phyloP scores from a whole-genome alignment of 2,888 invertebrate genomes.

The Agonopterix alstromeriana region DNA sequence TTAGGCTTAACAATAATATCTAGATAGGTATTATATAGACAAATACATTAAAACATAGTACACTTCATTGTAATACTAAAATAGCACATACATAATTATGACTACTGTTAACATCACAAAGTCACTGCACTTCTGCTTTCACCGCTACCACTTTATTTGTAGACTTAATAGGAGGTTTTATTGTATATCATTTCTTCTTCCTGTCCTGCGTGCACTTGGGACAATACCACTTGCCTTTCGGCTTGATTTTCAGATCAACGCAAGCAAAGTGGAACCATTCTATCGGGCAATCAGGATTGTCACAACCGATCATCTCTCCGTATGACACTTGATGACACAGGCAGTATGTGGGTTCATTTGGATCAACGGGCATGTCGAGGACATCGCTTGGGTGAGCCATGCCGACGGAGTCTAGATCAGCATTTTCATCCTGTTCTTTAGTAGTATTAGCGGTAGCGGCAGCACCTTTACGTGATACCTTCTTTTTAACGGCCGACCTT shows the following conservation, averaged over 20 bases:
- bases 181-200: constrained; percentile 83
- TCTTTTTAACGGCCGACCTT: constrained; percentile 62
- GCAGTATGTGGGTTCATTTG: constrained; percentile 99
- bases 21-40: too few relatives aligned
- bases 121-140: constrained; percentile 48
- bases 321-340: constrained; percentile 98
- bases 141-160: constrained; percentile 59
- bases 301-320: constrained; percentile 98
- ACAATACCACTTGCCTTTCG: constrained; percentile 97
- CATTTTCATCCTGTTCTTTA: constrained; percentile 64
- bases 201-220: constrained; percentile 91
- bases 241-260: constrained; percentile 92
- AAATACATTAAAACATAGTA: too few relatives aligned
- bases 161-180: constrained; percentile 44
- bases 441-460: constrained; percentile 46
- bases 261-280: constrained; percentile 99
- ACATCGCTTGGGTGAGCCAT: constrained; percentile 92
- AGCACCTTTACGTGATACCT: constrained; percentile 55
- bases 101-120: background rate
- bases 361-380: constrained; percentile 94
- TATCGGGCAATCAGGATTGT: constrained; percentile 91
- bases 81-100: background rate
- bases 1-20: too few relatives aligned
- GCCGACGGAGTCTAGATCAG: constrained; percentile 71
- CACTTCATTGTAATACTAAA: too few relatives aligned